phyloP scores from a whole-genome alignment of 2,113 vertebrate species.

The Larimichthys polyactis region DNA sequence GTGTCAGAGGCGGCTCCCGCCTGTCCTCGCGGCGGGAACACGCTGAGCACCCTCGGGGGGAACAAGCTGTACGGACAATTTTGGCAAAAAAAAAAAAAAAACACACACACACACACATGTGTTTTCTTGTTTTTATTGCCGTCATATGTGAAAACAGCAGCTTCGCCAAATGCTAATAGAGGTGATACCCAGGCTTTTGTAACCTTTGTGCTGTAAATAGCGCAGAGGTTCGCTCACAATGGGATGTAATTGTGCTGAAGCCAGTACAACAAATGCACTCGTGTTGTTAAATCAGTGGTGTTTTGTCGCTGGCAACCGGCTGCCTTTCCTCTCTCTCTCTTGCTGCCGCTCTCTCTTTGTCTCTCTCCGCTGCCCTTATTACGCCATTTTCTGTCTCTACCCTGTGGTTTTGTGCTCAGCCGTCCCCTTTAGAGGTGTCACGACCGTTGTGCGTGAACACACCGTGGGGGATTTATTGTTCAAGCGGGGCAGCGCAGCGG shows the following conservation, averaged over 20 bases:
- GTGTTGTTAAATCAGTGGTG: slow-evolving; percentile 61
- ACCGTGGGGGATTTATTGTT: slow-evolving; percentile 51
- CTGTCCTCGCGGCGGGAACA: slow-evolving; percentile 37
- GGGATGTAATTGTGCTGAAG: slow-evolving; percentile 51
- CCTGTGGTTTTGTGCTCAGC: slow-evolving; percentile 60
- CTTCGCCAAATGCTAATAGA: slow-evolving; percentile 35
- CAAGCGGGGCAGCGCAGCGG: slow-evolving; percentile 28
- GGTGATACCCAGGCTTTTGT: slow-evolving; percentile 38
- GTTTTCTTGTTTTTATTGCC: slow-evolving; percentile 20
- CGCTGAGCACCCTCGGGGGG: slow-evolving; percentile 4
- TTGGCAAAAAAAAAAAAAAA: background rate
- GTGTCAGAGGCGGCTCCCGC: slow-evolving; percentile 55
- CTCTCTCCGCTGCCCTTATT: slow-evolving; percentile 43
- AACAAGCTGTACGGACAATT: background rate
- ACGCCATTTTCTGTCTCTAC: slow-evolving; percentile 41
- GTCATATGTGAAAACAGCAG: slow-evolving; percentile 24
- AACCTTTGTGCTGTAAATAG: slow-evolving; percentile 50
- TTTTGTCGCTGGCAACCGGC: slow-evolving; percentile 48
- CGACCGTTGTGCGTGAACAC: slow-evolving; percentile 61
- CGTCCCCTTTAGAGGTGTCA: slow-evolving; percentile 62
- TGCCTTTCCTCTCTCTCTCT: slow-evolving; percentile 5
- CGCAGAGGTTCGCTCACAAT: slow-evolving; percentile 53
- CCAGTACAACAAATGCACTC: slow-evolving; percentile 44
- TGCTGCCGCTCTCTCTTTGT: slow-evolving; percentile 33
- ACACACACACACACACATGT: background rate